phyloP scores from a whole-genome alignment of 2,888 invertebrate genomes.

The Falcaria lacertinaria region DNA sequence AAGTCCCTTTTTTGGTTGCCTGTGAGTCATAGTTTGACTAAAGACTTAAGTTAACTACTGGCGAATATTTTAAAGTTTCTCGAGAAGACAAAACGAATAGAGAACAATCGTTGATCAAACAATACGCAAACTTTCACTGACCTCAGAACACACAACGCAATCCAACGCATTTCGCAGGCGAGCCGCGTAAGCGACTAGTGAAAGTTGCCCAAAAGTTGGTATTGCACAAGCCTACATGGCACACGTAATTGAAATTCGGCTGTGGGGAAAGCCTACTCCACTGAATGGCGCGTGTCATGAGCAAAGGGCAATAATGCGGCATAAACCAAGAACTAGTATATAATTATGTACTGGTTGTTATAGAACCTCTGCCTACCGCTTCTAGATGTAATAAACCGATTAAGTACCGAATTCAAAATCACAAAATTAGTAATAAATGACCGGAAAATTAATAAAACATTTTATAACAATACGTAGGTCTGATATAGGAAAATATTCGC shows the following conservation, averaged over 20 bases:
- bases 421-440: no score
- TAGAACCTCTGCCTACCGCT: no score
- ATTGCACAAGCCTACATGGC: slow-evolving; percentile 70
- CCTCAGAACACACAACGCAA: slow-evolving; percentile 59
- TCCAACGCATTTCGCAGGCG: slow-evolving; percentile 58
- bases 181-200: slow-evolving; percentile 70
- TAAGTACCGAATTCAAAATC: no score
- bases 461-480: no score
- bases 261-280: slow-evolving; percentile 69
- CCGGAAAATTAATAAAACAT: no score
- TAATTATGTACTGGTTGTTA: no score
- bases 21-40: no score
- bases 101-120: slow-evolving; percentile 32
- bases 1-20: slow-evolving; percentile 6
- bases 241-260: slow-evolving; percentile 73
- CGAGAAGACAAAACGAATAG: slow-evolving; percentile 3
- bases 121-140: slow-evolving; percentile 71
- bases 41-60: no score
- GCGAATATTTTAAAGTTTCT: background rate
- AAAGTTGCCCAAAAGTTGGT: slow-evolving; percentile 75
- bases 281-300: slow-evolving; percentile 16
- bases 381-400: no score
- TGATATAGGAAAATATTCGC: no score
- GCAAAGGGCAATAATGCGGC: background rate
- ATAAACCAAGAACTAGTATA: background rate